A percentile compares a stretch with the other conserved stretches of the same genome.
Conservation (phyloP, 2,888 invertebrate genomes). For the Luperina testacea region DNA sequence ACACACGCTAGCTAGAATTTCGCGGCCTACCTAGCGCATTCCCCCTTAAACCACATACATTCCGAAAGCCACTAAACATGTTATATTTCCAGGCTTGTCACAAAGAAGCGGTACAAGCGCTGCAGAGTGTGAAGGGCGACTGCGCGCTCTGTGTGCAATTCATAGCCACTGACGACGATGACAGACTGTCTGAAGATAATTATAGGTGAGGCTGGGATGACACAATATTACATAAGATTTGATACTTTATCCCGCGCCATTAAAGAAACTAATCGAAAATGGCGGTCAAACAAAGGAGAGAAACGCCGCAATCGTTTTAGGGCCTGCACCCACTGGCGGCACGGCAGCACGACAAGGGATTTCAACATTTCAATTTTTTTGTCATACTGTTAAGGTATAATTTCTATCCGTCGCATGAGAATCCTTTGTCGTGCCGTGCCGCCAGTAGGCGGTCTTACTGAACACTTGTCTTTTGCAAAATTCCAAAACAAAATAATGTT, state of each 20-base stretch:
- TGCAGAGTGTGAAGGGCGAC: conserved; percentile 94
- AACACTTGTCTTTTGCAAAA: not conserved
- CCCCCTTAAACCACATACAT: not conserved
- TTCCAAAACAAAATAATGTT: not conserved
- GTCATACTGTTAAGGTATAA: too few relatives aligned
- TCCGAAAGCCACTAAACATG: not conserved
- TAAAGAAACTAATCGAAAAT: not conserved
- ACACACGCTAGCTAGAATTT: not conserved
- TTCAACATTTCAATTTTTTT: too few relatives aligned
- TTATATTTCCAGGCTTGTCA: conserved; percentile 91
- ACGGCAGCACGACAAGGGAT: not conserved
- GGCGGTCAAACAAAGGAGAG: too few relatives aligned
- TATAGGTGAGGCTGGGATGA: conserved; percentile 76
- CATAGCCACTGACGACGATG: conserved; percentile 93
- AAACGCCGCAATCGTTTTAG: not conserved
- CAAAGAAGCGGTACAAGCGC: conserved; percentile 94
- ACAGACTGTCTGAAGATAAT: conserved; percentile 91
- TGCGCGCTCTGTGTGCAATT: conserved; percentile 94
- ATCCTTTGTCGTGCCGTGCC: not conserved
- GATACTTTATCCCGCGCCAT: not conserved
- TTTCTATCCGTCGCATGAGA: not conserved
- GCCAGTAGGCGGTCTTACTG: not conserved
- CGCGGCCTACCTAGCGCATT: too few relatives aligned
- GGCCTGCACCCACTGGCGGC: not conserved
- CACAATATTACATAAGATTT: not conserved